A percentile compares a stretch with the other conserved stretches of the same genome.
Conservation (phyloP, 2,888 invertebrate genomes). For the Ormia ochracea region DNA sequence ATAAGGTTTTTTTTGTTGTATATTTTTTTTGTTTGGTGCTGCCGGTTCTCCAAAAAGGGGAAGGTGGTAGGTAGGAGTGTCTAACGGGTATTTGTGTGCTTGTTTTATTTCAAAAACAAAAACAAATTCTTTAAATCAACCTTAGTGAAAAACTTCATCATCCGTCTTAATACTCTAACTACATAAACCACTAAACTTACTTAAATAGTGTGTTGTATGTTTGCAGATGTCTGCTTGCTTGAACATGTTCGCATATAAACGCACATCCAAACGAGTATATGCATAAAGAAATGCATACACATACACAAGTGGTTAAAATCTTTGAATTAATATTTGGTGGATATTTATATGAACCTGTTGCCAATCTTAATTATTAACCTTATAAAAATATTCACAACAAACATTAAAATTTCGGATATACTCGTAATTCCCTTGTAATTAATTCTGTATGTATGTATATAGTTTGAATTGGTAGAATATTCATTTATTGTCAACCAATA, state of each 20-base stretch:
- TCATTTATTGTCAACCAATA: too few species aligned
- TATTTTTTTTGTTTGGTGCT: neutral
- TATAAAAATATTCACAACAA: too few species aligned
- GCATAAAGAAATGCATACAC: neutral
- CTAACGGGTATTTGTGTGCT: constrained; percentile 7
- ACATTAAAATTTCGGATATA: too few species aligned
- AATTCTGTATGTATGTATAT: too few species aligned
- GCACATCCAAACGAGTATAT: neutral
- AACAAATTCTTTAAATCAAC: constrained; percentile 14
- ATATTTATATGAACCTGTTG: neutral
- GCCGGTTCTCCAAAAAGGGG: neutral
- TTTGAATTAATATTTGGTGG: neutral
- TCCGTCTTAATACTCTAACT: neutral
- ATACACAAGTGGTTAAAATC: too few species aligned
- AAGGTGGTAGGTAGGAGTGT: neutral
- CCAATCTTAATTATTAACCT: neutral
- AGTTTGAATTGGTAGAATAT: too few species aligned
- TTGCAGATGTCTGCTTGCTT: too few species aligned
- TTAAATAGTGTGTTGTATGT: too few species aligned
- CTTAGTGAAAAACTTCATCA: constrained; percentile 18
- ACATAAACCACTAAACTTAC: neutral
- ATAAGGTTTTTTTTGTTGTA: constrained; percentile 1
- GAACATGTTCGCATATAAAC: too few species aligned
- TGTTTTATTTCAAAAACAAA: constrained; percentile 28
- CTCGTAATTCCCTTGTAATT: too few species aligned